Conservation (phyloP, 2,797 vertebrate genomes). For the Loris lydekkerianus region DNA sequence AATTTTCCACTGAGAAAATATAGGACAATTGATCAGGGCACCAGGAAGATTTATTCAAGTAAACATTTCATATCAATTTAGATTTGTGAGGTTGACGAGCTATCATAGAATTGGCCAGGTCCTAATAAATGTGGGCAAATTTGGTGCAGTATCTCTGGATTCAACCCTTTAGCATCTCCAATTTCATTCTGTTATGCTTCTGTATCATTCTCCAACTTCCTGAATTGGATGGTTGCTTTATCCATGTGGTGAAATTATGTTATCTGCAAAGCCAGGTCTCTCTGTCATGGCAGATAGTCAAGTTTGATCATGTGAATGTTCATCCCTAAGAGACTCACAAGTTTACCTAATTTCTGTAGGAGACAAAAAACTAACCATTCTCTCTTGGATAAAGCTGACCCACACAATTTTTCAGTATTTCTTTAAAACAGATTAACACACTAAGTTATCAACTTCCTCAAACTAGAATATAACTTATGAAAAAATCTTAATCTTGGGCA, state of each 20-base stretch:
- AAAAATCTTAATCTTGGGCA: no score
- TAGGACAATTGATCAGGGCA: not conserved
- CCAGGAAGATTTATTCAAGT: not conserved
- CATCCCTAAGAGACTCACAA: not conserved
- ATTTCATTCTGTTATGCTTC: not conserved
- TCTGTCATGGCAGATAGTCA: not conserved
- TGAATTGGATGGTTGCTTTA: not conserved
- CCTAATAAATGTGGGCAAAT: not conserved
- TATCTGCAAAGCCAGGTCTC: not conserved
- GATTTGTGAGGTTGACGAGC: not conserved
- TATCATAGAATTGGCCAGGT: not conserved
- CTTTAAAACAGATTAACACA: slow-evolving; percentile 8
- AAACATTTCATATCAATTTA: not conserved
- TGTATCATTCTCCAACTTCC: slow-evolving; percentile 7
- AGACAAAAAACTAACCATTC: not conserved
- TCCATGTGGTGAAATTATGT: not conserved
- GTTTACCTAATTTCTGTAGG: not conserved
- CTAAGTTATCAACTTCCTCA: not conserved
- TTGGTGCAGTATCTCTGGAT: not conserved
- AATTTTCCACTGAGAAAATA: slow-evolving; percentile 21
- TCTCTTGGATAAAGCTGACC: not conserved
- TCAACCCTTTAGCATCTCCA: not conserved
- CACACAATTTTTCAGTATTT: not conserved
- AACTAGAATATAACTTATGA: not conserved
- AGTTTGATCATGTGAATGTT: not conserved